Evolutionary conservation across 2,113 vertebrate species (phyloP).

Genomic region (Anhinga rufa): DNA sequence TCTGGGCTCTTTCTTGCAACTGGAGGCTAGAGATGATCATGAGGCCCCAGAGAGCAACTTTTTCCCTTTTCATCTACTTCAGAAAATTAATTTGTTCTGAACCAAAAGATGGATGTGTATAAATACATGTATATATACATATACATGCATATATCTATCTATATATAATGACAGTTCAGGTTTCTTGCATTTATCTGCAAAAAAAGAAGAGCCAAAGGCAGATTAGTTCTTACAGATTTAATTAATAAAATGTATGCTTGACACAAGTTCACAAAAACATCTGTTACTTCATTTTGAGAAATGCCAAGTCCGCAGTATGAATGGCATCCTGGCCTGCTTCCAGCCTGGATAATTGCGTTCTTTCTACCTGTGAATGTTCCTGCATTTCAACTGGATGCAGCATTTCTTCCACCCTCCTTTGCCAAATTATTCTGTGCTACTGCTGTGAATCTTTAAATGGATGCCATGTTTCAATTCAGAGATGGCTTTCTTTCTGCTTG

Average conservation of each 20-base stretch:
- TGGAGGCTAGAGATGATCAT: not conserved
- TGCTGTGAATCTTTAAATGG: not conserved
- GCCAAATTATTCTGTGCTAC: not conserved
- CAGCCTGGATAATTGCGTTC: constrained; percentile 13
- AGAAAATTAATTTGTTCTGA: not conserved
- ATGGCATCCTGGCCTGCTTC: not conserved
- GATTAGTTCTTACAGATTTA: not conserved
- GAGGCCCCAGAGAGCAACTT: not conserved
- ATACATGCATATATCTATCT: not conserved
- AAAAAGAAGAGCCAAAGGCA: not conserved
- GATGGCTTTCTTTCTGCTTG: not conserved
- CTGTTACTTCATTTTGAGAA: constrained; percentile 37
- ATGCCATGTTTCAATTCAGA: not conserved
- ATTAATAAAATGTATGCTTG: not conserved
- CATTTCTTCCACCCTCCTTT: not conserved
- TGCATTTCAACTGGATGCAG: not conserved
- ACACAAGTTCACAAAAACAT: constrained; percentile 19
- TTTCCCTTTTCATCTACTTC: not conserved
- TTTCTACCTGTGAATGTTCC: constrained; percentile 28
- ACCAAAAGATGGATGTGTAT: not conserved
- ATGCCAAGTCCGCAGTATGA: not conserved
- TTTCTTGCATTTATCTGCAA: not conserved
- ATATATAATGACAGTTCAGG: not conserved
- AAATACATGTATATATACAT: not conserved
- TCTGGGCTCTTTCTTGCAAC: not conserved